phyloP scores from a whole-genome alignment of 2,888 invertebrate genomes.

The Cheilosia variabilis region DNA sequence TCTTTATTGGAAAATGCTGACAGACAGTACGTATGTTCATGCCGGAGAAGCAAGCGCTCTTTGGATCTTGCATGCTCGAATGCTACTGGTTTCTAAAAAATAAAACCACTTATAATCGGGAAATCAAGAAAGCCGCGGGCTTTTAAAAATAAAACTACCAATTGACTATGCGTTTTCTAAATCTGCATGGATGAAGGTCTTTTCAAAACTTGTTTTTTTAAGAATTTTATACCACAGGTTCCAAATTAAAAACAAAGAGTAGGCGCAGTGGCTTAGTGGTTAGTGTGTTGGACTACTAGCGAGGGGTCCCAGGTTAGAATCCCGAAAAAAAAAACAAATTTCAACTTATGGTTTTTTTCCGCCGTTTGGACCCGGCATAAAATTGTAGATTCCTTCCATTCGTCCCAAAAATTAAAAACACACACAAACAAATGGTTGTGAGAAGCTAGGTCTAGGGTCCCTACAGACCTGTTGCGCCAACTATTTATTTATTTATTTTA shows the following conservation, averaged over 20 bases:
- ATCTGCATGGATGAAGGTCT: neutral
- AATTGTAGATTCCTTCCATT: too few species aligned
- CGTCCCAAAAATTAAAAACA: too few species aligned
- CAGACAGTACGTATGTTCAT: conserved; percentile 19
- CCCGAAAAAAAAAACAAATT: too few species aligned
- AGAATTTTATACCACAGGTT: neutral
- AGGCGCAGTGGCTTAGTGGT: too few species aligned
- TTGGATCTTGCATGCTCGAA: conserved; percentile 6
- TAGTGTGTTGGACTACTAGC: too few species aligned
- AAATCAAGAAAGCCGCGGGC: conserved; percentile 8
- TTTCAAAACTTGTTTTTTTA: neutral
- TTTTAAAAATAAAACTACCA: conserved; percentile 9
- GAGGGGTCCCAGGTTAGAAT: too few species aligned
- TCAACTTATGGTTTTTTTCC: too few species aligned
- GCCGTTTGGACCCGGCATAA: too few species aligned
- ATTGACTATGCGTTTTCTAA: conserved; percentile 2
- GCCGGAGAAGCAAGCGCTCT: conserved; percentile 17
- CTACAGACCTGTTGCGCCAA: too few species aligned
- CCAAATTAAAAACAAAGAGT: neutral
- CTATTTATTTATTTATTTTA: too few species aligned
- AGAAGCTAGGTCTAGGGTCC: too few species aligned
- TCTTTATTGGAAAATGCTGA: conserved; percentile 25
- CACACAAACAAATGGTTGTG: too few species aligned
- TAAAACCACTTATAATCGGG: conserved; percentile 14
- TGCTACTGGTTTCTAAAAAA: conserved; percentile 17